A percentile compares a stretch with the other conserved stretches of the same genome.
Conservation (phyloP, 2,888 invertebrate species). For the Cryptocheilus praepositus region DNA sequence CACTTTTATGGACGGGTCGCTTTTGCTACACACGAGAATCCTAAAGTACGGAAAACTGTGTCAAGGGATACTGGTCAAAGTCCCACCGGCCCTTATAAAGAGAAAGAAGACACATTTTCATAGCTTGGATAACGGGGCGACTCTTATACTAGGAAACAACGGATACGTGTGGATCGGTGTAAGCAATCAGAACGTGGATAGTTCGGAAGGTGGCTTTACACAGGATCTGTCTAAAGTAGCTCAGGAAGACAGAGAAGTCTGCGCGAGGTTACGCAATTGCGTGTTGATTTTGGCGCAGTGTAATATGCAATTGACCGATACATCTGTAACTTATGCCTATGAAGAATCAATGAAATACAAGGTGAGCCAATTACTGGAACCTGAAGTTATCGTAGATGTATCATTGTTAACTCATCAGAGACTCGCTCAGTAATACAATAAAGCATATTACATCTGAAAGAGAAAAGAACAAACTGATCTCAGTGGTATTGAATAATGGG, state of each 20-base stretch:
- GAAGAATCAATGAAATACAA: constrained; percentile 90
- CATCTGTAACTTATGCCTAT: constrained; percentile 92
- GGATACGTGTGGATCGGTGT: constrained; percentile 97
- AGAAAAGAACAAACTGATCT: too few species aligned
- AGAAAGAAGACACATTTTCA: constrained; percentile 97
- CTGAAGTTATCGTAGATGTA: constrained; percentile 90
- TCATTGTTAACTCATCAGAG: constrained; percentile 87
- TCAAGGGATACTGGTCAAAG: constrained; percentile 92
- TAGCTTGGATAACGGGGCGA: constrained; percentile 92
- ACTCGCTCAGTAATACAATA: constrained; percentile 67
- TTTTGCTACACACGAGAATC: constrained; percentile 96
- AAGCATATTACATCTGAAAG: not conserved
- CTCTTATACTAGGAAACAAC: constrained; percentile 96
- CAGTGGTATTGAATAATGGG: not conserved
- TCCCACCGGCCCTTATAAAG: constrained; percentile 93
- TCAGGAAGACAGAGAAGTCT: constrained; percentile 86
- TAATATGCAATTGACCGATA: constrained; percentile 93
- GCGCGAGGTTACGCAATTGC: constrained; percentile 92
- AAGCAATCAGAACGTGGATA: constrained; percentile 79
- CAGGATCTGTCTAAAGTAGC: constrained; percentile 83
- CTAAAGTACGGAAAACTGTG: constrained; percentile 97
- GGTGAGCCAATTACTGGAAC: constrained; percentile 86
- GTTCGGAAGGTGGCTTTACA: constrained; percentile 84
- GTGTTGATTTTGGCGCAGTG: constrained; percentile 90
- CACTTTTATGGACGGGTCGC: constrained; percentile 91